These are phyloP conservation scores for Aphis gossypii DNA, from an alignment of 1,140 invertebrate genomes.

Conservation along the genomic window DNA sequence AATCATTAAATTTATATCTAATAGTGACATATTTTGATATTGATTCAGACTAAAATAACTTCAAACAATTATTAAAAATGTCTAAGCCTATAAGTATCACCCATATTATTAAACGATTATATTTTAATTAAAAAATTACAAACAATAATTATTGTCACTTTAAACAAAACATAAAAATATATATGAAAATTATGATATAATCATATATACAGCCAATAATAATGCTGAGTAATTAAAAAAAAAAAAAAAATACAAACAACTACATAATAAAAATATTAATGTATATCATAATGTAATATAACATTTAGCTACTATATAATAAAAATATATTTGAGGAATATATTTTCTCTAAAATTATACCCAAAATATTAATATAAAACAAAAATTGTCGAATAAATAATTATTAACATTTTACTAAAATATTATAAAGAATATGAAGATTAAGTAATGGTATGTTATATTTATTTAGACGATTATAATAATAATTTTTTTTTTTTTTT, in stretches of 20 bases:
- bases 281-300: not conserved
- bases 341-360: conserved; percentile 26
- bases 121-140: conserved; percentile 31
- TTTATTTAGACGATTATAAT: not conserved
- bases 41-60: conserved; percentile 34
- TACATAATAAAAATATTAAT: conserved; percentile 35
- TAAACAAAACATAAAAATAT: conserved; percentile 23
- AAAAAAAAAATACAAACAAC: not conserved
- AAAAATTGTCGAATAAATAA: conserved; percentile 42
- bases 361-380: conserved; percentile 23
- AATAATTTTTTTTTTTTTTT: not conserved
- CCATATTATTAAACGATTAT: conserved; percentile 18
- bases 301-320: conserved; percentile 15
- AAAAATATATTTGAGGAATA: conserved; percentile 53
- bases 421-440: conserved; percentile 13
- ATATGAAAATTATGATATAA: not conserved
- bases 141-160: conserved; percentile 47
- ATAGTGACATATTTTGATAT: conserved; percentile 53
- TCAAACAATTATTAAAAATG: conserved; percentile 11
- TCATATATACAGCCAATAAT: conserved; percentile 10
- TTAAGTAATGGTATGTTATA: conserved; percentile 27
- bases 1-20: conserved; percentile 9
- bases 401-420: conserved; percentile 31
- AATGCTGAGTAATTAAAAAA: not conserved
- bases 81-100: conserved; percentile 31